Percentiles rank a stretch among this genome's conserved stretches.
These are phyloP conservation scores for Corythornis leucogaster DNA, from an alignment of 2,797 vertebrate genomes.

Conservation along the genomic window DNA sequence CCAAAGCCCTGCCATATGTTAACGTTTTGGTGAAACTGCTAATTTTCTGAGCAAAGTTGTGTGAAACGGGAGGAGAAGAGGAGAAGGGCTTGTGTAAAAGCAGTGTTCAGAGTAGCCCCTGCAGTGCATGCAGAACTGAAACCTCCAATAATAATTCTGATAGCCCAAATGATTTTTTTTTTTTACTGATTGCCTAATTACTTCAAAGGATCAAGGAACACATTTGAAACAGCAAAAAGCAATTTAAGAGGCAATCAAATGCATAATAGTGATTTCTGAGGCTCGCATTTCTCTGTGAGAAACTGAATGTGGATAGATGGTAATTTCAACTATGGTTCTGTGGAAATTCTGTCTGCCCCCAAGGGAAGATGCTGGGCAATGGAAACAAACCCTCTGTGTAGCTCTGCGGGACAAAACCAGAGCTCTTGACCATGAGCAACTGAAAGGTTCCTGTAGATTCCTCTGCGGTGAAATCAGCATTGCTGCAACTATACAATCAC, in stretches of 20 bases:
- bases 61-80: conserved; percentile 29
- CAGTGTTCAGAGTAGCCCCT: conserved; percentile 47
- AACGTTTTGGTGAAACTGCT: conserved; percentile 61
- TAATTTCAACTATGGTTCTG: conserved; percentile 2
- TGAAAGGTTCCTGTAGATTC: conserved; percentile 55
- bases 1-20: conserved; percentile 66
- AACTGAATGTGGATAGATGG: not conserved
- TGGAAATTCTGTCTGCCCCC: conserved; percentile 37
- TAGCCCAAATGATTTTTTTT: conserved; percentile 42
- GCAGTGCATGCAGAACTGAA: conserved; percentile 57
- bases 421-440: not conserved
- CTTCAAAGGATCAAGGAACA: conserved; percentile 61
- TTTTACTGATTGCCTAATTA: conserved; percentile 57
- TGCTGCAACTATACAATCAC: conserved; percentile 61
- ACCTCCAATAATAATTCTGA: conserved; percentile 57
- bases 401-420: conserved; percentile 34
- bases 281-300: not conserved
- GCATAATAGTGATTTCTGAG: conserved; percentile 22
- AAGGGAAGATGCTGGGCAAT: conserved; percentile 17
- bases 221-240: conserved; percentile 25
- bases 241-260: conserved; percentile 39
- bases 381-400: conserved; percentile 19
- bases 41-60: conserved; percentile 69
- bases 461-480: conserved; percentile 65
- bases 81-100: conserved; percentile 47